Percentiles rank a stretch among this genome's conserved stretches.
These are phyloP conservation scores for Epinephelus moara DNA, from an alignment of 2,113 vertebrate genomes.

Conservation along the genomic window DNA sequence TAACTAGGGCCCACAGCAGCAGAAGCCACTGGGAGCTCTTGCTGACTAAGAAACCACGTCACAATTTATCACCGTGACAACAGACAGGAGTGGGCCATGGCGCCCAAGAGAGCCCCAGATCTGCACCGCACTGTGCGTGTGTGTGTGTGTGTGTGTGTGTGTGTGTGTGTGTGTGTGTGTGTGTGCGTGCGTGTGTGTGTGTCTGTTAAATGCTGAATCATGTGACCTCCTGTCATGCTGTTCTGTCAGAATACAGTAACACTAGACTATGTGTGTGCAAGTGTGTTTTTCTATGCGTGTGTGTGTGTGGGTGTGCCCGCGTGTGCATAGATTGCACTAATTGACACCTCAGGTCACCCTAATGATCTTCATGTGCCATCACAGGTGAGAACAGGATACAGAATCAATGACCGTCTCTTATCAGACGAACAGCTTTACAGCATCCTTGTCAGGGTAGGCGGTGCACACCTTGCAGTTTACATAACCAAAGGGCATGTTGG, in stretches of 20 bases:
- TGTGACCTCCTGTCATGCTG: slow-evolving; percentile 62
- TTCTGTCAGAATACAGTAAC: slow-evolving; percentile 66
- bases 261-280: not conserved
- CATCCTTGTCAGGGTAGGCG: slow-evolving; percentile 6
- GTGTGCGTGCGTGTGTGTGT: not conserved
- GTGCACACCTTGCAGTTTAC: slow-evolving; percentile 15
- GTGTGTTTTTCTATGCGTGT: slow-evolving; percentile 5
- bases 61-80: slow-evolving; percentile 70
- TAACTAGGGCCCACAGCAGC: slow-evolving; percentile 39
- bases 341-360: slow-evolving; percentile 76
- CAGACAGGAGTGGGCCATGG: slow-evolving; percentile 41
- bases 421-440: slow-evolving; percentile 11
- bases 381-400: slow-evolving; percentile 58
- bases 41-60: slow-evolving; percentile 72
- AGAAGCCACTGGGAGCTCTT: slow-evolving; percentile 45
- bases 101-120: slow-evolving; percentile 22
- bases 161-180: too few species aligned
- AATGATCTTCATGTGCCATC: slow-evolving; percentile 68
- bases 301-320: not conserved
- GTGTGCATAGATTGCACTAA: slow-evolving; percentile 39
- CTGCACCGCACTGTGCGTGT: not conserved
- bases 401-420: slow-evolving; percentile 66
- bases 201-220: slow-evolving; percentile 61
- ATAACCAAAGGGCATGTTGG: slow-evolving; percentile 33
- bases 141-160: slow-evolving; percentile 8